Base-by-base conservation (phyloP, 2,888 invertebrate genomes). In the Euzetes globulus region DNA sequence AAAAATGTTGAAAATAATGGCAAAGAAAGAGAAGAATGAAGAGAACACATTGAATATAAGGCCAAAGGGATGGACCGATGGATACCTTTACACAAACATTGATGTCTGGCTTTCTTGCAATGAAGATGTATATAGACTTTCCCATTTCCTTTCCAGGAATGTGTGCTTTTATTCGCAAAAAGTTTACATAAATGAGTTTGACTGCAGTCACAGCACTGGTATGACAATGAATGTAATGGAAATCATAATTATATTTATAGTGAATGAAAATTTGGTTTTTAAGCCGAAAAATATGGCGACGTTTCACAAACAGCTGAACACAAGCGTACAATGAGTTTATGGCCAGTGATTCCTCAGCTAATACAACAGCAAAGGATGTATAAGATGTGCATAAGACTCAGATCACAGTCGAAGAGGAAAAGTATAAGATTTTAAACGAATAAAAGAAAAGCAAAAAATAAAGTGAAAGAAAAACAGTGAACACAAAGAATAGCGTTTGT, bases 51-150 rank as follows among this genome's bases (percentile, higher is more conserved):
- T 37, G 33, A 65, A 33, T 33, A 27, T 19, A 29, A 60, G 70
- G 17, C 17, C 25, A 45, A 63, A 70, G 9, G 70, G n/a, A 47
- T 47, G 45, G 70, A 70, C 70, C 45, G 45, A 47, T 65, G 45
- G 45, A 70, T 70, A 70, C 70, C 70, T 70, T 25, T 6, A n/a
- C 68, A 19, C 47, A n/a, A 70, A 70, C 65, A 65, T 65, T 37
- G 41, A 65, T 41, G 41, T 37, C 22, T 41, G 37, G 29, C 15
- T 41, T 29, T 41, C 11, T 41, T 37, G 19, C 65, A 65, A 65
- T 65, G 65, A 65, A 65, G 65, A 65, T 65, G 41, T 65, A 65
- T 63, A 63, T 29, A 52, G 27, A 58, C 29, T 22, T 55, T 22
- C 25, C 25, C 5, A 19, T 19, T 41, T 41, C 41, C 41, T 41